Evolutionary conservation across 2,797 vertebrate species (phyloP).

Genomic region (Myotis myotis): DNA sequence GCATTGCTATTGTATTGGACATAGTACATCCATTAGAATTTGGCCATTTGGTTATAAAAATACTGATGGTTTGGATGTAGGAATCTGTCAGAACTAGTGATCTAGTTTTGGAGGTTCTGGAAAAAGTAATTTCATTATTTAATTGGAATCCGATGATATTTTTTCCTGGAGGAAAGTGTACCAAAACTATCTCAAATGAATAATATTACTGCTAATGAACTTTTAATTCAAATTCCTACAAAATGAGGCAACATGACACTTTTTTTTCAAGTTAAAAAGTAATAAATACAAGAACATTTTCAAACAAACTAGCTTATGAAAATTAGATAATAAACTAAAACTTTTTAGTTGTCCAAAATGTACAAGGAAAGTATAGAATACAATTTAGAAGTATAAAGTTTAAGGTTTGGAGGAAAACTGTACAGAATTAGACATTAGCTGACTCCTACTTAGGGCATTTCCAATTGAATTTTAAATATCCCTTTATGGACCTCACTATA

Average conservation of each 20-base stretch:
- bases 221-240: neutral
- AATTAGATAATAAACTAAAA: neutral
- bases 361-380: neutral
- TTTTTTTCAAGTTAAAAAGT: neutral
- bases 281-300: neutral
- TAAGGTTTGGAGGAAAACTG: neutral
- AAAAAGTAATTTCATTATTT: constrained; percentile 38
- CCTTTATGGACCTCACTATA: neutral
- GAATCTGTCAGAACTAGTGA: constrained; percentile 68
- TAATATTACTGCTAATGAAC: neutral
- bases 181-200: neutral
- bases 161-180: neutral
- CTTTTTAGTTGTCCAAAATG: neutral
- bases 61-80: constrained; percentile 62
- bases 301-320: neutral
- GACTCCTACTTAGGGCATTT: neutral
- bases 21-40: neutral
- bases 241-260: neutral
- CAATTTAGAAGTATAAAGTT: neutral
- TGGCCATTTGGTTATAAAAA: neutral
- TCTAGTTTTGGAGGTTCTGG: constrained; percentile 51
- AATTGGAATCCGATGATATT: neutral
- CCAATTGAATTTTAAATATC: constrained; percentile 5
- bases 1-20: neutral
- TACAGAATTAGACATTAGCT: neutral